A percentile compares a stretch with the other conserved stretches of the same genome.
Evolutionary conservation across 2,113 vertebrate species (phyloP).

Genomic region (Hiodon alosoides): DNA sequence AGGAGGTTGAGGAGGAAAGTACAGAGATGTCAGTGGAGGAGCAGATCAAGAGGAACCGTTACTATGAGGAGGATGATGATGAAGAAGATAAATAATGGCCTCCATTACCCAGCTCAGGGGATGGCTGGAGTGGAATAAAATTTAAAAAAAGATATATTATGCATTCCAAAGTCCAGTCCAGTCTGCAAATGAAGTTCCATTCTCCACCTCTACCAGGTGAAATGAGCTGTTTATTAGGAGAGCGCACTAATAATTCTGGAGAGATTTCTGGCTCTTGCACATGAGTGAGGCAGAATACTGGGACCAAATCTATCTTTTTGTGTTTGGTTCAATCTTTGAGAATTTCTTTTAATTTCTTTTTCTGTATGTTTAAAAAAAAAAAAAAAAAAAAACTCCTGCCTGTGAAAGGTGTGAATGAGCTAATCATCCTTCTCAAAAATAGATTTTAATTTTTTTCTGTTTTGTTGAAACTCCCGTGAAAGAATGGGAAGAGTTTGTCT

Average conservation of each 20-base stretch:
- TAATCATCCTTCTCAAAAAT: neutral
- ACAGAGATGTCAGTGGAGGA: constrained; percentile 81
- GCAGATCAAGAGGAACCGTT: constrained; percentile 88
- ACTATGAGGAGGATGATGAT: constrained; percentile 74
- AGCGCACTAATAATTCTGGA: neutral
- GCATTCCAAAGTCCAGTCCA: constrained; percentile 6
- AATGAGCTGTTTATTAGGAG: neutral
- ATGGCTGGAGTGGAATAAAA: neutral
- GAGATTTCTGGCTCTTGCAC: neutral
- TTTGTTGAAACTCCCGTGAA: neutral
- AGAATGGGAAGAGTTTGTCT: neutral
- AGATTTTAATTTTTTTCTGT: neutral
- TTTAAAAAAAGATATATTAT: neutral
- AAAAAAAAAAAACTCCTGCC: neutral
- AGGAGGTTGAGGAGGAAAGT: constrained; percentile 54
- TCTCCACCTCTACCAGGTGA: neutral
- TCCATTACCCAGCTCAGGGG: neutral
- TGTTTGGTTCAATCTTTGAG: constrained; percentile 1
- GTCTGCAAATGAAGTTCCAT: neutral
- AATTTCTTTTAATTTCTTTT: neutral
- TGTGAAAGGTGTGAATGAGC: neutral
- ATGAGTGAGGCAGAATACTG: neutral
- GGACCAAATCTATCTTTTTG: neutral
- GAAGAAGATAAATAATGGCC: constrained; percentile 12
- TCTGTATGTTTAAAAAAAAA: neutral